Conservation (phyloP, 64 coral and sea anemone genomes). For the Stylophora pistillata region DNA sequence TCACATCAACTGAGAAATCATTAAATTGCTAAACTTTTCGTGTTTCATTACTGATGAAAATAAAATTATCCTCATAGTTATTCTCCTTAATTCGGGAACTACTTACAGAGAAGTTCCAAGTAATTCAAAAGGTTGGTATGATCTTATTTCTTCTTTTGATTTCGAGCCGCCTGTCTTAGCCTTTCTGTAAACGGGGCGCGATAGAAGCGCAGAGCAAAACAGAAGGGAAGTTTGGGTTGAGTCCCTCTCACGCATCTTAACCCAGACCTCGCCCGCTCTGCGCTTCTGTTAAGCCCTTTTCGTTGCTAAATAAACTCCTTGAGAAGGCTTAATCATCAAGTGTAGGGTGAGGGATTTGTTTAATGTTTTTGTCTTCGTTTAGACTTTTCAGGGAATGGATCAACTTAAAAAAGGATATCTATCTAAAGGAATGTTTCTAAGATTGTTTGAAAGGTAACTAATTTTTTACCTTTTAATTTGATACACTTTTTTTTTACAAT, state of each 20-base stretch:
- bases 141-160: background rate
- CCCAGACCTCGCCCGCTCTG: too few species aligned
- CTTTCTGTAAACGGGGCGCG: background rate
- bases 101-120: constrained; percentile 69
- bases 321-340: too few species aligned
- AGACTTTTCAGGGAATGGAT: constrained; percentile 43
- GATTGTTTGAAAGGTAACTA: constrained; percentile 57
- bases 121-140: constrained; percentile 69
- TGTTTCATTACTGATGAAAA: background rate
- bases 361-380: background rate
- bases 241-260: too few species aligned
- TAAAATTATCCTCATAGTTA: constrained; percentile 39
- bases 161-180: background rate
- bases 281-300: too few species aligned
- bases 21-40: background rate
- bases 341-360: background rate
- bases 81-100: constrained; percentile 59
- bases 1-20: background rate
- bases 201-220: too few species aligned
- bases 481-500: too few species aligned
- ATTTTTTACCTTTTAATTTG: too few species aligned
- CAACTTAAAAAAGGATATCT: constrained; percentile 48
- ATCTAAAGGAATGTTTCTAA: constrained; percentile 57
- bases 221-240: too few species aligned
- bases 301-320: too few species aligned